phyloP scores from a whole-genome alignment of 1,140 invertebrate genomes.

The Brachionus asplanchnoidis region DNA sequence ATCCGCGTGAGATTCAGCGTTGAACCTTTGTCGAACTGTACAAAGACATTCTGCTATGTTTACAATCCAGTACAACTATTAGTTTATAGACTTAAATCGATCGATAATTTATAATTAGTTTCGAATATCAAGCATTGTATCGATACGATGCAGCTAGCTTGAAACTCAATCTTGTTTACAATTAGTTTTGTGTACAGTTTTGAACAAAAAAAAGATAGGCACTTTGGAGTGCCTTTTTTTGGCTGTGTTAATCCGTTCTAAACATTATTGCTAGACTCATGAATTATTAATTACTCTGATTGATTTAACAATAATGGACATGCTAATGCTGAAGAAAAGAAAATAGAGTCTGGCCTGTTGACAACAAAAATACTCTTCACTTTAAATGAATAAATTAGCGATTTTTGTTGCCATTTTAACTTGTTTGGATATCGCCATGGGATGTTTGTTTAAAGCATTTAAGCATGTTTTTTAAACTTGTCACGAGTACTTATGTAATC shows the following conservation, averaged over 20 bases:
- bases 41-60: neutral
- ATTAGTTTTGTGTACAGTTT: neutral
- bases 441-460: neutral
- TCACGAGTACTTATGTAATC: conserved; percentile 1
- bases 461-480: neutral
- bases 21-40: neutral
- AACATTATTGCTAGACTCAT: conserved; percentile 18
- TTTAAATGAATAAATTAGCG: neutral
- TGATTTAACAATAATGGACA: neutral
- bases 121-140: conserved; percentile 17
- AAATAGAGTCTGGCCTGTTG: neutral
- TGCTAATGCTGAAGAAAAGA: neutral
- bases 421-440: neutral
- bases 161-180: neutral
- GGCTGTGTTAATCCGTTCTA: neutral
- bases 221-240: neutral
- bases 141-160: neutral
- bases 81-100: conserved; percentile 23
- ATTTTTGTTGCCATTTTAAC: neutral
- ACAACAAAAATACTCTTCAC: neutral
- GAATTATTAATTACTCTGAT: conserved; percentile 2
- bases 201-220: conserved; percentile 2
- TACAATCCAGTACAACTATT: neutral
- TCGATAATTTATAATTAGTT: conserved; percentile 15
- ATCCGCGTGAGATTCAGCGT: neutral